Evolutionary conservation across 2,113 vertebrate species (phyloP).

Genomic region (Euleptes europaea): DNA sequence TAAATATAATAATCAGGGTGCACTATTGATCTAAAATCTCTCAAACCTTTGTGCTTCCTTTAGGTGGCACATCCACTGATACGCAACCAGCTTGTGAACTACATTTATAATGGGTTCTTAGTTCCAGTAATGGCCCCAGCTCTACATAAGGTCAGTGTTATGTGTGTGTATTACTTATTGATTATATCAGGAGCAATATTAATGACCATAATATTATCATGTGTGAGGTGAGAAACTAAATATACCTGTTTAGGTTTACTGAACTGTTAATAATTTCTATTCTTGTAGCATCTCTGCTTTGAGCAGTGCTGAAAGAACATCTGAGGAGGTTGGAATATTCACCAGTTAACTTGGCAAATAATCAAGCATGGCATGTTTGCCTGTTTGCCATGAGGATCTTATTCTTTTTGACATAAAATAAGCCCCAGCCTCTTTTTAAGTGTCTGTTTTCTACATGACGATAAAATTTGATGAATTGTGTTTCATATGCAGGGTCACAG

Average conservation of each 20-base stretch:
- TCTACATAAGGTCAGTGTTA: conserved; percentile 89
- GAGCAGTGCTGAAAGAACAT: neutral
- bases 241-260: neutral
- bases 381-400: neutral
- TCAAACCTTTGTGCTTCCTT: neutral
- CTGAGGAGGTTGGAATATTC: neutral
- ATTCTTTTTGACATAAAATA: neutral
- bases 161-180: neutral
- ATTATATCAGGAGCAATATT: neutral
- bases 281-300: neutral
- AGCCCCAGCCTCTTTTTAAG: neutral
- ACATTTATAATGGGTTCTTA: conserved; percentile 97
- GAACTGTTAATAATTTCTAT: neutral
- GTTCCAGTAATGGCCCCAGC: conserved; percentile 95
- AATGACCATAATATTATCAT: neutral
- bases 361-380: neutral
- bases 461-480: neutral
- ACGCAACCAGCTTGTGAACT: conserved; percentile 90
- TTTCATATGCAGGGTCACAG: neutral
- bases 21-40: neutral
- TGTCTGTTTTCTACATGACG: neutral
- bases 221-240: neutral
- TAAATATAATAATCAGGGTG: neutral
- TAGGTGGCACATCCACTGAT: conserved; percentile 93
- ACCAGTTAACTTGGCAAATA: neutral